A percentile compares a stretch with the other conserved stretches of the same genome.
Conservation (phyloP, 64 coral and sea anemone genomes). For the Porites lutea region DNA sequence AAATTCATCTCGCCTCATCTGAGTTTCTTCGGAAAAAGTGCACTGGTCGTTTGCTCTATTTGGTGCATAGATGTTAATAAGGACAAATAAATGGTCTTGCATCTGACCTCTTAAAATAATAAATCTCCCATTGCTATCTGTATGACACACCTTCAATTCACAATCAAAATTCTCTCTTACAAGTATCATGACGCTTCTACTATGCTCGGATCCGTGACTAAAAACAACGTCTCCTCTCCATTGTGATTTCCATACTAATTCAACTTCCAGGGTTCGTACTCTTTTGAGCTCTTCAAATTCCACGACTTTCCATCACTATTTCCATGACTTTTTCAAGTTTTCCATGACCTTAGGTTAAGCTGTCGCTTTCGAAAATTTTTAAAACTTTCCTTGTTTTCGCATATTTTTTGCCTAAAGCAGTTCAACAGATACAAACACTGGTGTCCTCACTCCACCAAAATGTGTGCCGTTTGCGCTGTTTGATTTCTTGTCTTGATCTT, state of each 20-base stretch:
- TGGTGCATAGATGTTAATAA: conserved; percentile 33
- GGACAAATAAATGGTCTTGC: conserved; percentile 13
- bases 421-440: no score
- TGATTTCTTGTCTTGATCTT: no score
- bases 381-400: no score
- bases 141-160: neutral
- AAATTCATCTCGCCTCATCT: neutral
- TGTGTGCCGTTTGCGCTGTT: no score
- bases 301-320: no score
- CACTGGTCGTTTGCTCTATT: neutral
- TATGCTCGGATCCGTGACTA: conserved; percentile 19
- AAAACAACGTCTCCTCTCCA: conserved; percentile 48
- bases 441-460: no score
- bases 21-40: conserved; percentile 4
- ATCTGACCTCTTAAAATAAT: conserved; percentile 6
- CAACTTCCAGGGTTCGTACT: no score
- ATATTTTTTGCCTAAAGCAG: no score
- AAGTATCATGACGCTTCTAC: conserved; percentile 22
- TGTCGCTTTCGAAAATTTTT: no score
- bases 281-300: no score
- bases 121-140: conserved; percentile 19
- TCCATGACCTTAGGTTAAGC: no score
- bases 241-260: conserved; percentile 13
- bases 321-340: no score
- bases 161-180: conserved; percentile 43